A percentile compares a stretch with the other conserved stretches of the same genome.
Conservation (phyloP, 2,888 invertebrate genomes). For the Seira musarum region DNA sequence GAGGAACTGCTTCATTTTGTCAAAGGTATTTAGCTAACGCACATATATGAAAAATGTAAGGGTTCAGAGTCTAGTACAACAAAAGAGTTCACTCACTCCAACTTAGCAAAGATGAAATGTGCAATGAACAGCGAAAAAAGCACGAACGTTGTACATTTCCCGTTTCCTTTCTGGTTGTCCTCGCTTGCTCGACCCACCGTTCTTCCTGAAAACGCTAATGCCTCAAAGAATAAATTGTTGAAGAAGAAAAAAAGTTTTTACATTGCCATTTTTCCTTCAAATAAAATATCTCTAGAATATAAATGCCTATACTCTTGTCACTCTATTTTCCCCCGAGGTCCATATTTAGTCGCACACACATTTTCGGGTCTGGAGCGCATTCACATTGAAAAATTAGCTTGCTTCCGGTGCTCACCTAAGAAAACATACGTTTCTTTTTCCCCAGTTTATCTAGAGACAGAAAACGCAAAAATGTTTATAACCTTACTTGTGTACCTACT, state of each 20-base stretch:
- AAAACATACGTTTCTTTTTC: conserved; percentile 54
- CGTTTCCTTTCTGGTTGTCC: conserved; percentile 23
- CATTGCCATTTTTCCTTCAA: conserved; percentile 30
- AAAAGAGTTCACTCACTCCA: too few relatives aligned
- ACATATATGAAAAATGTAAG: too few relatives aligned
- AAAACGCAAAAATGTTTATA: conserved; percentile 18
- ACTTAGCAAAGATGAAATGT: conserved; percentile 19
- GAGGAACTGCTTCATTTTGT: too few relatives aligned
- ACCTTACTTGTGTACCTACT: too few relatives aligned
- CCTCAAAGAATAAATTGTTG: conserved; percentile 27
- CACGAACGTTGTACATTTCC: conserved; percentile 51
- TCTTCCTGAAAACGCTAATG: conserved; percentile 15
- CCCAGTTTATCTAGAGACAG: conserved; percentile 54
- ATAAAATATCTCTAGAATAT: not conserved
- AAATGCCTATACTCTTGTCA: not conserved
- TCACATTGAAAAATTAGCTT: conserved; percentile 68
- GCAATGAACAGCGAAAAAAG: conserved; percentile 43
- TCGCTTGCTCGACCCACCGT: too few relatives aligned
- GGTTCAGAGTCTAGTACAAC: too few relatives aligned
- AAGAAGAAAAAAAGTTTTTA: conserved; percentile 45
- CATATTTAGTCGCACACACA: conserved; percentile 35
- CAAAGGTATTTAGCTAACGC: too few relatives aligned
- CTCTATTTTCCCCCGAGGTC: too few relatives aligned
- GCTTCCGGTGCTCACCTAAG: conserved; percentile 55
- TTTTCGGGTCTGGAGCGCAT: conserved; percentile 39